Evolutionary conservation across 2,888 invertebrate species (phyloP).

Genomic region (Caenorhabditis sp.): DNA sequence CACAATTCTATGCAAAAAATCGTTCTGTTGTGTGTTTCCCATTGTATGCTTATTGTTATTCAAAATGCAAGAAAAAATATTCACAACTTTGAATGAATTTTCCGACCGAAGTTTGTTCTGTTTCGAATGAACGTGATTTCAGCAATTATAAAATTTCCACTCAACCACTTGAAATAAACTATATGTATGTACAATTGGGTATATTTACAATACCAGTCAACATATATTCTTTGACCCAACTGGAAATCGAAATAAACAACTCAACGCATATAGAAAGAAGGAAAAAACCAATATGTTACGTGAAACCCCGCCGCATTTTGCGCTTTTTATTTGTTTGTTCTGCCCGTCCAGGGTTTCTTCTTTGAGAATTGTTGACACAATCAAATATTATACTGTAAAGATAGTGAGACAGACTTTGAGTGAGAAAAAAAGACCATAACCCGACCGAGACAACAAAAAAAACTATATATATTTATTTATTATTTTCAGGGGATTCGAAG

Average conservation of each 20-base stretch:
- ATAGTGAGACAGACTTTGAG: background rate
- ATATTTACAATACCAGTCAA: slow-evolving; percentile 6
- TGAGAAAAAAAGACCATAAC: slow-evolving; percentile 1
- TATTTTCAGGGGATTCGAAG: too few relatives aligned
- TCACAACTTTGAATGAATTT: too few relatives aligned
- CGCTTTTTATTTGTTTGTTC: slow-evolving; percentile 13
- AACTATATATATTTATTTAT: too few relatives aligned
- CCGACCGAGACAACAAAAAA: too few relatives aligned
- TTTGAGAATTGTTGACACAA: slow-evolving; percentile 23
- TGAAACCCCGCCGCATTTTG: slow-evolving; percentile 26
- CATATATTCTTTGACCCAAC: slow-evolving; percentile 37
- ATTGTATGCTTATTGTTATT: too few relatives aligned
- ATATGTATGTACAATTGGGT: background rate
- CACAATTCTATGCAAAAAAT: too few relatives aligned
- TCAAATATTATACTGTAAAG: slow-evolving; percentile 26
- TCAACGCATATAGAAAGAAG: slow-evolving; percentile 5
- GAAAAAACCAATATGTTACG: slow-evolving; percentile 42
- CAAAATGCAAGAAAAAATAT: too few relatives aligned
- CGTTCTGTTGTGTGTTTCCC: too few relatives aligned
- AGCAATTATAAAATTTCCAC: too few relatives aligned
- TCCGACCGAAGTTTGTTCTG: too few relatives aligned
- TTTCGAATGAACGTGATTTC: too few relatives aligned
- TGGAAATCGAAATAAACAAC: slow-evolving; percentile 2
- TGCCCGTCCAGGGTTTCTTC: slow-evolving; percentile 1
- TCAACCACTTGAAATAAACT: too few relatives aligned